Percentiles rank a stretch among this genome's conserved stretches.
These are phyloP conservation scores for Conopomorpha cramerella DNA, from an alignment of 1,140 invertebrate species.

Conservation along the genomic window DNA sequence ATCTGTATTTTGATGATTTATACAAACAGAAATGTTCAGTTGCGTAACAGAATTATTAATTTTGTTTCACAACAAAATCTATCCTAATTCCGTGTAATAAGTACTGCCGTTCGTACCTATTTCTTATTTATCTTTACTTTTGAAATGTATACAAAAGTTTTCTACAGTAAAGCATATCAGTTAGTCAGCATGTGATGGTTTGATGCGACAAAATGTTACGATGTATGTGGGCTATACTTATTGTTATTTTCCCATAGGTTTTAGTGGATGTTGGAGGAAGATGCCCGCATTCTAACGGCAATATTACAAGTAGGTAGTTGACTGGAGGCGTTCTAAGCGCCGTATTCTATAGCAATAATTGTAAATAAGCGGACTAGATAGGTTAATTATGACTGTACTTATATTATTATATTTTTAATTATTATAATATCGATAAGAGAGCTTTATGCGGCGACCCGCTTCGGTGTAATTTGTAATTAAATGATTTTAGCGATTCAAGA, in stretches of 20 bases:
- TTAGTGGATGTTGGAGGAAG: not conserved
- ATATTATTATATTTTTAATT: slow-evolving; percentile 50
- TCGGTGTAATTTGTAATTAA: slow-evolving; percentile 29
- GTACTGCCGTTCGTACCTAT: too few relatives aligned
- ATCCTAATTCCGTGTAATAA: too few relatives aligned
- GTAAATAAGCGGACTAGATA: slow-evolving; percentile 47
- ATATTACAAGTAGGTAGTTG: slow-evolving; percentile 36
- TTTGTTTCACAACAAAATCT: too few relatives aligned
- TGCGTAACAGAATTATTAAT: too few relatives aligned
- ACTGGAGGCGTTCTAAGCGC: slow-evolving; percentile 46
- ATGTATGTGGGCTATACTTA: not conserved
- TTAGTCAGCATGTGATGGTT: slow-evolving; percentile 17
- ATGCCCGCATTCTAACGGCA: too few relatives aligned
- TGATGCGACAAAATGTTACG: not conserved
- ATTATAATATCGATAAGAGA: slow-evolving; percentile 59
- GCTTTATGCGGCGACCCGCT: slow-evolving; percentile 48
- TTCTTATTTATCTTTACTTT: too few relatives aligned
- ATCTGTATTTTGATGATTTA: slow-evolving; percentile 30
- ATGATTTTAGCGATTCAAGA: slow-evolving; percentile 26
- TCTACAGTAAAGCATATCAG: slow-evolving; percentile 42
- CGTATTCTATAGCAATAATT: slow-evolving; percentile 53
- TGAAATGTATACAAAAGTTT: too few relatives aligned
- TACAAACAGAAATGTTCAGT: too few relatives aligned
- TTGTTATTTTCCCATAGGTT: not conserved
- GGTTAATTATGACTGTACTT: slow-evolving; percentile 58